These are phyloP conservation scores for Cotesia chilonis DNA, from an alignment of 1,140 invertebrate species.

Conservation along the genomic window DNA sequence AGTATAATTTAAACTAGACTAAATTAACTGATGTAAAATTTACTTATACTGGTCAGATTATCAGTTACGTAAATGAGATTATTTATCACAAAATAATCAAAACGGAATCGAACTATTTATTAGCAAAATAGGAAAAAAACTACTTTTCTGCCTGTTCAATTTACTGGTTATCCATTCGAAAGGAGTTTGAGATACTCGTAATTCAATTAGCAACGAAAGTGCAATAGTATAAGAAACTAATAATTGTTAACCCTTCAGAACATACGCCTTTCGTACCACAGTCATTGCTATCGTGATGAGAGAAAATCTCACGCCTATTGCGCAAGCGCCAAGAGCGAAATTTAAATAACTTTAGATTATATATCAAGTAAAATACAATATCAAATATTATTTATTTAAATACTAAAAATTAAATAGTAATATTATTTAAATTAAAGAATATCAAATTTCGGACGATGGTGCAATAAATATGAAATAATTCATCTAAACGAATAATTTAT, in stretches of 20 bases:
- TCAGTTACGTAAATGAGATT: no score
- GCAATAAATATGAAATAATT: slow-evolving; percentile 8
- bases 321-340: slow-evolving; percentile 22
- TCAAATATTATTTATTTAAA: slow-evolving; percentile 6
- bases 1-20: no score
- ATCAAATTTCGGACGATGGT: neutral
- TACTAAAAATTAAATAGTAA: neutral
- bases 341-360: slow-evolving; percentile 6
- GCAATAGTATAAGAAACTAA: no score
- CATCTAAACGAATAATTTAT: neutral
- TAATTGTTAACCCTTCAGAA: neutral
- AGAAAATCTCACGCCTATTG: neutral
- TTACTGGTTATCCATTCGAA: no score
- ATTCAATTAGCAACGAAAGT: no score
- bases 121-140: no score
- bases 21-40: no score
- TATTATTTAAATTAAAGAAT: neutral
- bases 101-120: no score
- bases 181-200: no score
- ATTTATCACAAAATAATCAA: no score
- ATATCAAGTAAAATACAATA: slow-evolving; percentile 9
- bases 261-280: neutral
- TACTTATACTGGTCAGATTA: no score
- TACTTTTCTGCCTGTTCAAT: no score
- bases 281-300: slow-evolving; percentile 2